phyloP scores from a whole-genome alignment of 2,888 invertebrate genomes.

The Thecocarcelia acutangulata region DNA sequence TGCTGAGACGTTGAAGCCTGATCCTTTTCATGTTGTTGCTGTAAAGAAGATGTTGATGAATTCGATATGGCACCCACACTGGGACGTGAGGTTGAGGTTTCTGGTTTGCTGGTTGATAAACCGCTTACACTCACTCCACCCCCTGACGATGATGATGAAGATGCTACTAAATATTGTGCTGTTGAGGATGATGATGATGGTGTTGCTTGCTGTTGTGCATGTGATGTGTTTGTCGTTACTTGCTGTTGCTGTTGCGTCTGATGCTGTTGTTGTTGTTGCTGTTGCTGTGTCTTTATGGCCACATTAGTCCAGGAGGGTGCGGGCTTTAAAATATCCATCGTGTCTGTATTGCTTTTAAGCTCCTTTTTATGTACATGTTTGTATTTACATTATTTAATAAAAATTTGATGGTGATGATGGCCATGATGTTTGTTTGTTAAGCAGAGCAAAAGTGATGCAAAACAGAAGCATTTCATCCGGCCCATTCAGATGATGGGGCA shows the following conservation, averaged over 20 bases:
- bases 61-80: slow-evolving; percentile 78
- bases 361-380: slow-evolving; percentile 74
- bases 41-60: slow-evolving; percentile 76
- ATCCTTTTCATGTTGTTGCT: slow-evolving; percentile 71
- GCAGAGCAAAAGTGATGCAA: neutral
- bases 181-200: slow-evolving; percentile 73
- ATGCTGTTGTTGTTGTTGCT: slow-evolving; percentile 76
- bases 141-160: slow-evolving; percentile 76
- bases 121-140: slow-evolving; percentile 74
- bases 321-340: slow-evolving; percentile 82
- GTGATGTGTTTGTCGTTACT: slow-evolving; percentile 70
- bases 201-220: slow-evolving; percentile 71
- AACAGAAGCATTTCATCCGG: slow-evolving; percentile 5
- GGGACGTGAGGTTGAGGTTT: slow-evolving; percentile 74
- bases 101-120: slow-evolving; percentile 61
- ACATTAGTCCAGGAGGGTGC: slow-evolving; percentile 84
- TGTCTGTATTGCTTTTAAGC: slow-evolving; percentile 78
- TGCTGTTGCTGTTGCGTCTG: neutral
- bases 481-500: neutral
- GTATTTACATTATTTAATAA: slow-evolving; percentile 49
- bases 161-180: slow-evolving; percentile 75
- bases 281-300: slow-evolving; percentile 76
- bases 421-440: slow-evolving; percentile 7
- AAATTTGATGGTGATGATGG: slow-evolving; percentile 35
- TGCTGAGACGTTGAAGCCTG: slow-evolving; percentile 72